These are phyloP conservation scores for Zosterops hypoxanthus DNA, from an alignment of 2,113 vertebrate species.

Conservation along the genomic window DNA sequence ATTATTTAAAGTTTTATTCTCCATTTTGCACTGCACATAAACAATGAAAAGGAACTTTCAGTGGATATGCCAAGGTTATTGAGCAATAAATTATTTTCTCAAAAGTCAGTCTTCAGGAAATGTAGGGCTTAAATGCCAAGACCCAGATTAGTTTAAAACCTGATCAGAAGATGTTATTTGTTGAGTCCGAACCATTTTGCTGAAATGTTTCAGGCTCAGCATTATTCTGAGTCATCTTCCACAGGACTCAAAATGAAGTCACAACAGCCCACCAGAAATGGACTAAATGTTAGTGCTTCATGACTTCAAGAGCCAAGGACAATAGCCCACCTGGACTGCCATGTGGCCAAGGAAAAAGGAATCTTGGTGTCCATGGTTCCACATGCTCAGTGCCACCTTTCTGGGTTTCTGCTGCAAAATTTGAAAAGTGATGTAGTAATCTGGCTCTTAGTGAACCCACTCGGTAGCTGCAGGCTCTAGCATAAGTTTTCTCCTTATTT, in stretches of 20 bases:
- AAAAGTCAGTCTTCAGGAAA: not conserved
- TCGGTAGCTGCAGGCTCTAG: not conserved
- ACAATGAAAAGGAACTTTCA: not conserved
- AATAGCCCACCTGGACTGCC: not conserved
- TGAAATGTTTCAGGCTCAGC: not conserved
- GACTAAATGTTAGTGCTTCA: not conserved
- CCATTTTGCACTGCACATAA: not conserved
- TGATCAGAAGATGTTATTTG: not conserved
- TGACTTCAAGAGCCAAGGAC: not conserved
- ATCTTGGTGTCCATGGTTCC: not conserved
- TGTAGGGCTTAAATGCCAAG: fast-evolving
- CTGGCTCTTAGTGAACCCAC: not conserved
- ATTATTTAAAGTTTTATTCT: not conserved
- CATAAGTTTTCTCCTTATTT: not conserved
- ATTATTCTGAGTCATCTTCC: not conserved
- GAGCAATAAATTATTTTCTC: not conserved
- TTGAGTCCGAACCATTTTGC: not conserved
- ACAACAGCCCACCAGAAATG: not conserved
- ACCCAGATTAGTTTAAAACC: not conserved
- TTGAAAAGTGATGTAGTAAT: not conserved
- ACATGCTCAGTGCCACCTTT: not conserved
- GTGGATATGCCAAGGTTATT: not conserved
- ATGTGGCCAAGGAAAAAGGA: not conserved
- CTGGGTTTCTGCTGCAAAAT: not conserved
- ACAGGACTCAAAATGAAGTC: not conserved